Percentiles rank a stretch among this genome's conserved stretches.
Evolutionary conservation across 2,888 invertebrate genomes (phyloP).

Genomic region (Tipula helvola): DNA sequence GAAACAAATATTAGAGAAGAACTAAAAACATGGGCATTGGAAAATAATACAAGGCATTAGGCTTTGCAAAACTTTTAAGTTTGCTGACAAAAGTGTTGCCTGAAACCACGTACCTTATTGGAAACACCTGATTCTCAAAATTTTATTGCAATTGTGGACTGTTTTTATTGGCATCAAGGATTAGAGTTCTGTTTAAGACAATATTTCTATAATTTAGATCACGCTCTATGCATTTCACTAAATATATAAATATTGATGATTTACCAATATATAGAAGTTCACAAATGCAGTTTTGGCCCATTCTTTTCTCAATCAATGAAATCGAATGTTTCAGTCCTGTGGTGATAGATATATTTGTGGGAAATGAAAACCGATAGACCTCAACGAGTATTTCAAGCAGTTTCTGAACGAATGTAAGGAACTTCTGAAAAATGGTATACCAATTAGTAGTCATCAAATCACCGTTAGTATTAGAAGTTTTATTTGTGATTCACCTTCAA

Average conservation of each 20-base stretch:
- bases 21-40: no score
- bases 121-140: no score
- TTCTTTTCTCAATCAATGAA: not conserved
- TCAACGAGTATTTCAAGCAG: not conserved
- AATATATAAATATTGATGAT: not conserved
- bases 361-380: not conserved
- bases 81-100: no score
- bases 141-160: no score
- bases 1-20: not conserved
- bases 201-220: no score
- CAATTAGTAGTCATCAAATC: not conserved
- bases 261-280: not conserved
- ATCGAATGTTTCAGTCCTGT: not conserved
- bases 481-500: not conserved
- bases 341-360: not conserved
- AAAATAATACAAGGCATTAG: no score
- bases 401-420: not conserved
- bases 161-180: no score
- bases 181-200: no score
- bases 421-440: not conserved
- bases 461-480: not conserved
- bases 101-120: no score
- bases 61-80: no score
- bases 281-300: not conserved
- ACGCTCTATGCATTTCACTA: no score